Conservation (phyloP, 2,888 invertebrate species). For the Steromphala cineraria region DNA sequence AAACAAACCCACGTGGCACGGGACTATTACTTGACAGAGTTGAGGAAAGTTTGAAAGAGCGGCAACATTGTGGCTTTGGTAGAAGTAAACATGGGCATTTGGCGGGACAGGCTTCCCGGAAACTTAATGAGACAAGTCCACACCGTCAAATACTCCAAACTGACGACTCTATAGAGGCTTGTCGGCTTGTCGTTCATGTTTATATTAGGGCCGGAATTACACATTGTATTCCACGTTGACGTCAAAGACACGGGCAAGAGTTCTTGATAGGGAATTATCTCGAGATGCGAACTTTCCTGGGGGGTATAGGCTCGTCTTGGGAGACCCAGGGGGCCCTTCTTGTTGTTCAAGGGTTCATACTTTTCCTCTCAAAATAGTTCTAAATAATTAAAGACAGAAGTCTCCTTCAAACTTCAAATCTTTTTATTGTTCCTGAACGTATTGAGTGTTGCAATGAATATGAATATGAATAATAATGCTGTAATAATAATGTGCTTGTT, state of each 20-base stretch:
- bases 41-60: slow-evolving; percentile 10
- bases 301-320: no score
- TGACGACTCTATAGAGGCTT: not conserved
- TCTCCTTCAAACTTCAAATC: no score
- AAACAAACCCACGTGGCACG: slow-evolving; percentile 25
- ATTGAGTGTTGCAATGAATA: no score
- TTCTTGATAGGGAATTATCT: not conserved
- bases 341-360: no score
- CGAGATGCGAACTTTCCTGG: not conserved
- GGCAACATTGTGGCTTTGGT: slow-evolving; percentile 1
- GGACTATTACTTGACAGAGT: slow-evolving; percentile 5
- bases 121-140: slow-evolving; percentile 10
- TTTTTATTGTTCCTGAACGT: no score
- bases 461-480: no score
- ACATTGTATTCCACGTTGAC: not conserved
- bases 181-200: not conserved
- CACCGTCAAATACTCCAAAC: not conserved
- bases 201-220: slow-evolving; percentile 10
- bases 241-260: not conserved
- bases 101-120: slow-evolving; percentile 12
- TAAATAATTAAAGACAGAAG: no score
- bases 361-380: no score
- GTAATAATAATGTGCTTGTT: no score
- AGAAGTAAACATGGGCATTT: slow-evolving; percentile 25
- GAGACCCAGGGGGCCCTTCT: no score